phyloP scores from a whole-genome alignment of 2,888 invertebrate species.

The Eristalinus aeneus region DNA sequence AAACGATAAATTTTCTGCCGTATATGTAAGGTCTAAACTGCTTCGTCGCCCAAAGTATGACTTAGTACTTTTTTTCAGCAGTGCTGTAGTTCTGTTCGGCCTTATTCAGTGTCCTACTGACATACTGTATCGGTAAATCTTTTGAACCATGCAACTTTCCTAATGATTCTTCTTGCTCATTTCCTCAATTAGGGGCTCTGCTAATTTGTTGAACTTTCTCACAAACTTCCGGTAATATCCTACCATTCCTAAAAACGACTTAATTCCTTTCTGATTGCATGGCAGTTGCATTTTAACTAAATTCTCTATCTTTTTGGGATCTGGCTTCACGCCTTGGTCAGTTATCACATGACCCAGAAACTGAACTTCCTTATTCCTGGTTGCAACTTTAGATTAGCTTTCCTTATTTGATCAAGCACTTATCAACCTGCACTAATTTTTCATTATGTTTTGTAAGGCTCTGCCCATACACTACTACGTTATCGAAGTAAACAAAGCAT shows the following conservation, averaged over 20 bases:
- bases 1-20: too few species aligned
- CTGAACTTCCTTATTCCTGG: constrained; percentile 29
- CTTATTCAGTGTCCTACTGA: constrained; percentile 72
- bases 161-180: neutral
- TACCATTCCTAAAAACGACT: neutral
- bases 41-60: constrained; percentile 75
- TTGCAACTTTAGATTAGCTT: constrained; percentile 18
- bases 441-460: constrained; percentile 18
- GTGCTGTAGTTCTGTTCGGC: constrained; percentile 73
- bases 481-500: too few species aligned
- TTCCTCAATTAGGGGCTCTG: constrained; percentile 56
- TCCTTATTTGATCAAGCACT: constrained; percentile 20
- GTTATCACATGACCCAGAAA: constrained; percentile 73
- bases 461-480: constrained; percentile 12
- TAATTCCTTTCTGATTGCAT: constrained; percentile 13
- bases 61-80: constrained; percentile 77
- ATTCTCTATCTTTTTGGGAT: neutral
- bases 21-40: too few species aligned
- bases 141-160: neutral
- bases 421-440: constrained; percentile 12
- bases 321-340: too few species aligned
- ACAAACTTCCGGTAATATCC: neutral
- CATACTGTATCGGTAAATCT: constrained; percentile 72
- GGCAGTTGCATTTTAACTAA: constrained; percentile 13
- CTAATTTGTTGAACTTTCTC: constrained; percentile 29